Evolutionary conservation across 2,797 vertebrate genomes (phyloP), one percentile per base, ranked within the genome.

Genomic region (Sebastes itinus): DNA sequence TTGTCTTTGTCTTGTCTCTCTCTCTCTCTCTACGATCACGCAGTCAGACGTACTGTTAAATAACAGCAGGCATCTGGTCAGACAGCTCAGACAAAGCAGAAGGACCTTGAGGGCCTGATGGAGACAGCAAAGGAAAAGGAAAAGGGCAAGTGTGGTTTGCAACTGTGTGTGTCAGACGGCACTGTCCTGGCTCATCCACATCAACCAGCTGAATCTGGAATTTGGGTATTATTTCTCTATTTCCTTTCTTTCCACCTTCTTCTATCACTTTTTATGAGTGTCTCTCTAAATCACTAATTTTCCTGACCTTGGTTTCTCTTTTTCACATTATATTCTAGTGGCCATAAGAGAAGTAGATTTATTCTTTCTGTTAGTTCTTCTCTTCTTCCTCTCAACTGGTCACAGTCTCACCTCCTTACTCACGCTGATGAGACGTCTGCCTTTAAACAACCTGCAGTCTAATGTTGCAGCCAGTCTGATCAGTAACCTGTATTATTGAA

Each of bases 101-200:
- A 69, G 74, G 86, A 83, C 90, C 88, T 84, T 13, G 12, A 74
- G 78, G 89, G 75, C 60, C 77, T 38, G 70, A 76, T 33, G 46
- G 33, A 78, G 87, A 85, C 80, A 68, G 72, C 46, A 30, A n/a
- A 81, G 66, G 68, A 72, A 85, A 88, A 79, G 75, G 87, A 87
- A 92, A 91, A 92, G 83, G 84, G 81, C 86, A 88, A 80, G 71
- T 77, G 75, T 72, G 72, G 76, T 80, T 52, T 87, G 72, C 7
- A 76, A 42, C 68, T 66, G 20, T 75, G 83, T 86, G 77, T 83
- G 84, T 90, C 75, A 84, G 86, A 87, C 67, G 67, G 82, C 79
- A 91, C 83, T 91, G 83, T 91, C 90, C 86, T 23, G 22, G 28
- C 72, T 85, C 78, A 88, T 91, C 71, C 85, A 62, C 67, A 42